These are phyloP conservation scores for Eristalis pertinax DNA, from an alignment of 2,888 invertebrate species.

Conservation along the genomic window DNA sequence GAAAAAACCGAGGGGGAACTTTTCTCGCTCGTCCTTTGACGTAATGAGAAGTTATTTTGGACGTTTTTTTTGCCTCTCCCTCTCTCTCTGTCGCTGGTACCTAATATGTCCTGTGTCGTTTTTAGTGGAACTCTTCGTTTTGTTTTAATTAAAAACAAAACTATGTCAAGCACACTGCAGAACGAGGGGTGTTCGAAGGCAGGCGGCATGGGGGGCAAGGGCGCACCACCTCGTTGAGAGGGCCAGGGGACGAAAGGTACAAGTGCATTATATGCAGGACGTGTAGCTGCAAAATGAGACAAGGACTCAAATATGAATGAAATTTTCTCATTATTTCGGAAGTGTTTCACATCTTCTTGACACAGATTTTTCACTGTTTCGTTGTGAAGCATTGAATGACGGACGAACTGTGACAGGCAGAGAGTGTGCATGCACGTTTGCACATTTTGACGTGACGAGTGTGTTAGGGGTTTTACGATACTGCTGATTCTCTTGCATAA, in stretches of 20 bases:
- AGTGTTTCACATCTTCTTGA: constrained; percentile 66
- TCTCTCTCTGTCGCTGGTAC: not conserved
- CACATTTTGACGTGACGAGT: constrained; percentile 5
- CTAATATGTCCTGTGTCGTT: constrained; percentile 17
- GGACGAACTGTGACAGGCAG: constrained; percentile 42
- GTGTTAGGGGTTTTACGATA: constrained; percentile 29
- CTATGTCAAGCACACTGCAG: constrained; percentile 61
- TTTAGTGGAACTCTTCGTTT: constrained; percentile 20
- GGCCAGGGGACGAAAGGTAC: not conserved
- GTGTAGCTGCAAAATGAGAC: constrained; percentile 39
- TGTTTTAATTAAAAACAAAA: constrained; percentile 62
- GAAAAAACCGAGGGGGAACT: constrained; percentile 24
- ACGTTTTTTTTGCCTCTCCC: constrained; percentile 5
- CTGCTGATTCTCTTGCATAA: constrained; percentile 53
- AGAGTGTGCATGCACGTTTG: not conserved
- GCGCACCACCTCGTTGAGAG: constrained; percentile 43
- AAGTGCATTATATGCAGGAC: not conserved
- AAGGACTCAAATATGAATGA: constrained; percentile 62
- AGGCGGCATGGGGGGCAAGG: not conserved
- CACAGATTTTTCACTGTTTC: constrained; percentile 56
- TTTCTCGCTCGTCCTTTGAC: constrained; percentile 37
- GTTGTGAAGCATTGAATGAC: constrained; percentile 5
- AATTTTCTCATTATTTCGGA: constrained; percentile 67
- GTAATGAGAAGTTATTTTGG: constrained; percentile 64
- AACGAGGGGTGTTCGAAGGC: not conserved